These are phyloP conservation scores for Andrena trimmerana DNA, from an alignment of 2,888 invertebrate genomes.

Conservation along the genomic window DNA sequence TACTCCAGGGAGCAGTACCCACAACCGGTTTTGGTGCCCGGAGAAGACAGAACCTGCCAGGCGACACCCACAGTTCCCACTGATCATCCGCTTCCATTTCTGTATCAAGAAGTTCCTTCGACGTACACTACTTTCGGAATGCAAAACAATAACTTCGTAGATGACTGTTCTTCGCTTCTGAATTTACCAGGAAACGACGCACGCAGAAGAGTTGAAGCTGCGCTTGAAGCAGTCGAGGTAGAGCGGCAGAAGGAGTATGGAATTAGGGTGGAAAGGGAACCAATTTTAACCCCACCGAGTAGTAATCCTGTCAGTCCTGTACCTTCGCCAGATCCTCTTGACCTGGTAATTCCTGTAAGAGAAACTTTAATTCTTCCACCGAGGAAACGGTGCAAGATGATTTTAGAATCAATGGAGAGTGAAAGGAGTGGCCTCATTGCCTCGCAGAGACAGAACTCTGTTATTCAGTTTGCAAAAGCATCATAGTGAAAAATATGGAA, in stretches of 20 bases:
- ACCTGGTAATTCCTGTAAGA: conserved; percentile 85
- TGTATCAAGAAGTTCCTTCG: conserved; percentile 75
- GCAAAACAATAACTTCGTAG: conserved; percentile 44
- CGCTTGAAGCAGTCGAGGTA: conserved; percentile 87
- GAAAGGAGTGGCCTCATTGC: conserved; percentile 80
- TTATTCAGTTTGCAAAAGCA: conserved; percentile 94
- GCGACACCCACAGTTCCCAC: conserved; percentile 56
- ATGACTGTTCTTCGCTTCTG: conserved; percentile 75
- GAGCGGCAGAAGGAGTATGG: conserved; percentile 79
- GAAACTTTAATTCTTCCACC: conserved; percentile 90
- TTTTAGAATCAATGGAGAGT: conserved; percentile 89
- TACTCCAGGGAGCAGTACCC: conserved; percentile 79
- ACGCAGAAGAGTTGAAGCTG: conserved; percentile 88
- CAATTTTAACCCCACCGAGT: conserved; percentile 87
- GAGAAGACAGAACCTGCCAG: conserved; percentile 79
- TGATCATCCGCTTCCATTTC: conserved; percentile 71
- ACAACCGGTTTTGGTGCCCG: conserved; percentile 79
- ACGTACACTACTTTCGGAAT: conserved; percentile 69
- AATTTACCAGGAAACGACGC: conserved; percentile 86
- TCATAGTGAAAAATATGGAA: conserved; percentile 60
- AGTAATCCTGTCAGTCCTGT: conserved; percentile 87
- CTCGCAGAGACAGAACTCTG: conserved; percentile 88
- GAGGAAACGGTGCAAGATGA: conserved; percentile 92
- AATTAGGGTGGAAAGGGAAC: conserved; percentile 72
- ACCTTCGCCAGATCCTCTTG: conserved; percentile 87